Evolutionary conservation across 2,113 vertebrate species (phyloP).

Genomic region (Drymodes brunneopygia): DNA sequence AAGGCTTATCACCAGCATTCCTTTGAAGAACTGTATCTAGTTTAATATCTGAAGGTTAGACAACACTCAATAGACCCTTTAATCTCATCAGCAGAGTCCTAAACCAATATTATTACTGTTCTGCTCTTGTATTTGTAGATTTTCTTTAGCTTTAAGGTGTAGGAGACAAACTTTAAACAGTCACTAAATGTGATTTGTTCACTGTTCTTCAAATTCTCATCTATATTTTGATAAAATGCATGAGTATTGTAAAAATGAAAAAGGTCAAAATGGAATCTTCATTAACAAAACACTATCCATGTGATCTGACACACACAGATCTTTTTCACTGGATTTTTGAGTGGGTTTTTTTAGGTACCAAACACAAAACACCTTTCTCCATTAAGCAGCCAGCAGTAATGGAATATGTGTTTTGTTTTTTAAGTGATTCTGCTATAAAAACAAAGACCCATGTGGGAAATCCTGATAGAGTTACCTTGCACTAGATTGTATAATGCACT

Average conservation of each 20-base stretch:
- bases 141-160: constrained; percentile 40
- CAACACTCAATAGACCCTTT: neutral
- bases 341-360: neutral
- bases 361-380: neutral
- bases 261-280: neutral
- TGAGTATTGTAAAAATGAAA: constrained; percentile 12
- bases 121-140: neutral
- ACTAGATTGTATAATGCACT: neutral
- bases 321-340: neutral
- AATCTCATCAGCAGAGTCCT: neutral
- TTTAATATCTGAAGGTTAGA: constrained; percentile 53
- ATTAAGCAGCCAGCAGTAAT: neutral
- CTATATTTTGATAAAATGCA: neutral
- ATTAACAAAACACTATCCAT: neutral
- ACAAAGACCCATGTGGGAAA: neutral
- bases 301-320: neutral
- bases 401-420: neutral
- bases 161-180: neutral
- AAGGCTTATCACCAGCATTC: constrained; percentile 3
- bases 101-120: neutral
- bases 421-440: neutral
- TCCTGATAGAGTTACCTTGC: neutral
- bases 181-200: constrained; percentile 5
- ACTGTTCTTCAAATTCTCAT: constrained; percentile 3
- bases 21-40: constrained; percentile 43